phyloP scores from a whole-genome alignment of 2,797 vertebrate genomes.

The Margarornis squamiger region DNA sequence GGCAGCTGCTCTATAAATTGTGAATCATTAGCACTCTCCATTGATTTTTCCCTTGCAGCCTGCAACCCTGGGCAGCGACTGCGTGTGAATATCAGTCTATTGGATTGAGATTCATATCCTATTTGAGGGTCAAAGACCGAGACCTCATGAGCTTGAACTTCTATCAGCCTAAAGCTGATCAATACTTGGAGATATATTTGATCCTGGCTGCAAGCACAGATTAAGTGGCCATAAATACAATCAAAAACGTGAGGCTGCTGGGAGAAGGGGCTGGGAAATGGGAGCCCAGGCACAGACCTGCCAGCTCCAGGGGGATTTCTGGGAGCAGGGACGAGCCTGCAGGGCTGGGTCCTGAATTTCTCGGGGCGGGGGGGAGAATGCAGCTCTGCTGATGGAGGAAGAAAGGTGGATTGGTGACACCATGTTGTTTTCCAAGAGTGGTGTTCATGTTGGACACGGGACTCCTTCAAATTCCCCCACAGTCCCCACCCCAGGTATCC shows the following conservation, averaged over 20 bases:
- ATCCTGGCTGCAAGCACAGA: slow-evolving; percentile 78
- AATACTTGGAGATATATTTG: slow-evolving; percentile 84
- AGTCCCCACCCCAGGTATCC: accelerated
- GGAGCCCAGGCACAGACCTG: not conserved
- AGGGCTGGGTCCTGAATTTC: not conserved
- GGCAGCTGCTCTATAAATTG: slow-evolving; percentile 89
- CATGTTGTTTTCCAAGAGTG: accelerated
- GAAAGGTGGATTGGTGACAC: not conserved
- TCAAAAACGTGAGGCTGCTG: not conserved
- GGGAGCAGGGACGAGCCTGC: not conserved
- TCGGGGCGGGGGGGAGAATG: too few relatives aligned
- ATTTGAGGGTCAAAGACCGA: slow-evolving; percentile 98
- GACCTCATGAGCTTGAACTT: slow-evolving; percentile 81
- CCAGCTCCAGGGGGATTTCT: not conserved
- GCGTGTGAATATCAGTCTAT: slow-evolving; percentile 85
- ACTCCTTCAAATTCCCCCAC: not conserved
- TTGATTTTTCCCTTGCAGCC: slow-evolving; percentile 80
- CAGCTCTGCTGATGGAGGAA: not conserved
- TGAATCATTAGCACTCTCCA: slow-evolving; percentile 86
- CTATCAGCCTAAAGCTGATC: slow-evolving; percentile 85
- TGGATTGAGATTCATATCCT: slow-evolving; percentile 98
- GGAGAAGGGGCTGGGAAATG: not conserved
- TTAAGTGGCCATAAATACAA: slow-evolving; percentile 88
- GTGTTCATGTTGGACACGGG: accelerated
- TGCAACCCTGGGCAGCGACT: slow-evolving; percentile 60